Base-by-base conservation (phyloP, 2,113 vertebrate species). In the Megaleporinus macrocephalus region DNA sequence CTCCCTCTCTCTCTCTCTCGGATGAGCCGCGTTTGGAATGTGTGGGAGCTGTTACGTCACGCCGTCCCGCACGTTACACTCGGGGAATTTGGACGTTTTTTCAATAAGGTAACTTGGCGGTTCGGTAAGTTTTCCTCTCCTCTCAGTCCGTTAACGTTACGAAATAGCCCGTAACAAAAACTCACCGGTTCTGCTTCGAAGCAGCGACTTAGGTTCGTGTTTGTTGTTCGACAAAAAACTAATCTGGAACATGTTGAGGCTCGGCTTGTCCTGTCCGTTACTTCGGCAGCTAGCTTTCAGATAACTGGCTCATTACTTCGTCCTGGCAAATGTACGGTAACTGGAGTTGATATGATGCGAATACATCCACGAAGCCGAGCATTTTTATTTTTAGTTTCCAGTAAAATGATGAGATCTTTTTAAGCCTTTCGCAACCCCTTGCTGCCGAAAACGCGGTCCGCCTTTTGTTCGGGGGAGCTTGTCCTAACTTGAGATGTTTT, bases 21-120 rank as follows among this genome's bases (percentile, higher is more conserved):
- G 7, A 59, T 6, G 0, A 75, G 75, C 80, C 80, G 80, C 36
- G 59, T 85, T 90, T 79, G 86, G 91, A 90, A 70, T 70, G 66
- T 70, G 36, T 26, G 89, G 90, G 79, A 47, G 86, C 87, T 83
- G 65, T 87, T 73, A 87, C 89, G 88, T 90, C 87, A 88, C 87
- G 86, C 7, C 33, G 57, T 24, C 36, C 44, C n/a, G 20, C 66
- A 70, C 13, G 20, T 26, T 61, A 26, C 57, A 13, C n/a, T 61
- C 26, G 55, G 22, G 22, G 55, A 57, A 57, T 57, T 41, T 22
- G 65, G 30, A 22, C 30, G 30, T 18, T 9, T 36, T 44, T 70
- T 70, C 4, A n/a, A 2, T 12, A 22, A 66, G 30, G 18, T 41
- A 44, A 70, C 33, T 70, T 44, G 10, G 20, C 13, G 0, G 10